Evolutionary conservation across 2,888 invertebrate species (phyloP).

Genomic region (Metellina segmentata): DNA sequence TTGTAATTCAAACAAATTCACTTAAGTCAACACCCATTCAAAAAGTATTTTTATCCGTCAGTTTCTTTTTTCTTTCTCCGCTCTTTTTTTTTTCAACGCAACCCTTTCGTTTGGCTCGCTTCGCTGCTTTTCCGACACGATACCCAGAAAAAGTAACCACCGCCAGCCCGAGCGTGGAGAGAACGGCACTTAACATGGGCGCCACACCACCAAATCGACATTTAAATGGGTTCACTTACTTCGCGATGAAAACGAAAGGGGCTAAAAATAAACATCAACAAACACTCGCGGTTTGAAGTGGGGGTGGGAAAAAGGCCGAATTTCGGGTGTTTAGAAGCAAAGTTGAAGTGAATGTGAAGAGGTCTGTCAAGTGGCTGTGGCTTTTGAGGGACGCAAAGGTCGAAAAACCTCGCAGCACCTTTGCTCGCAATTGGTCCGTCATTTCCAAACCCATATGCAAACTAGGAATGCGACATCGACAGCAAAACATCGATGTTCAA

Average conservation of each 20-base stretch:
- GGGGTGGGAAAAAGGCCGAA: neutral
- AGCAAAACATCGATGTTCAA: too few species aligned
- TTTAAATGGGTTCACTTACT: constrained; percentile 45
- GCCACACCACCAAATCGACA: constrained; percentile 32
- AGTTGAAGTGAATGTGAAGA: neutral
- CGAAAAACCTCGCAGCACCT: neutral
- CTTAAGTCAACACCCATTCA: constrained; percentile 39
- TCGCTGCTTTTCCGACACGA: constrained; percentile 19
- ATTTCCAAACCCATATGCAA: too few species aligned
- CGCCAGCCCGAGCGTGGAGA: constrained; percentile 15
- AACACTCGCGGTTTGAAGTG: constrained; percentile 20
- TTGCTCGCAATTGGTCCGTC: too few species aligned
- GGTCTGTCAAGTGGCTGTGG: neutral
- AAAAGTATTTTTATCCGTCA: constrained; percentile 39
- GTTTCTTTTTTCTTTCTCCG: neutral
- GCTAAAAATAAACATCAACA: constrained; percentile 22
- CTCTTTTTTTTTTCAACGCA: neutral
- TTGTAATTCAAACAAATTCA: constrained; percentile 38
- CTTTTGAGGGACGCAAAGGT: neutral
- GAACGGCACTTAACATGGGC: constrained; percentile 38
- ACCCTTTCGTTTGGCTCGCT: constrained; percentile 14
- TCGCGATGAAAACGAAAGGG: neutral
- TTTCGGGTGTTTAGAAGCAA: neutral
- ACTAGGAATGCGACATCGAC: too few species aligned
- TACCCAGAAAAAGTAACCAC: neutral